Conservation (phyloP, 2,888 invertebrate genomes). For the Tortricodes alternella region DNA sequence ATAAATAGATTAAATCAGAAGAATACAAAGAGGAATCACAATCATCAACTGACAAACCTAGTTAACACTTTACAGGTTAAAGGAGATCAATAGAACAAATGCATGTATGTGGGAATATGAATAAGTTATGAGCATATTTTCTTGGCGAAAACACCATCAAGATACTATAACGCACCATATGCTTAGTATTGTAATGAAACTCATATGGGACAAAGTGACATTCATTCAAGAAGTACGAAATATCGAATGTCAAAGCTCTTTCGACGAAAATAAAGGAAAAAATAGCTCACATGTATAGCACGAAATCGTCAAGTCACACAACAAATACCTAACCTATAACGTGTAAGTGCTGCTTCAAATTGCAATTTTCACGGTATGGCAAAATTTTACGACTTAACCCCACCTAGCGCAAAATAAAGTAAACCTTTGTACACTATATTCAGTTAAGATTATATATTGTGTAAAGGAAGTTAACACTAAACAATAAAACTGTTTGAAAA, state of each 20-base stretch:
- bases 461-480: conserved; percentile 22
- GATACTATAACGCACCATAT: conserved; percentile 26
- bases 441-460: conserved; percentile 7
- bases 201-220: conserved; percentile 3
- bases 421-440: conserved; percentile 40
- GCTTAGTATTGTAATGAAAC: conserved; percentile 9
- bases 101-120: not conserved
- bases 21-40: not conserved
- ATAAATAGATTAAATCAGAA: not conserved
- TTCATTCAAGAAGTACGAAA: not conserved
- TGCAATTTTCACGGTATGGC: conserved; percentile 25
- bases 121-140: conserved; percentile 20
- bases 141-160: conserved; percentile 7
- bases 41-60: not conserved
- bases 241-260: not conserved
- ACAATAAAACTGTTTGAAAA: conserved; percentile 32
- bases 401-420: conserved; percentile 57
- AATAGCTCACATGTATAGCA: not conserved
- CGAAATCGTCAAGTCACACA: conserved; percentile 37
- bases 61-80: not conserved
- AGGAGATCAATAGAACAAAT: conserved; percentile 24
- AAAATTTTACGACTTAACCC: conserved; percentile 64
- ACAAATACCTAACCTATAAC: conserved; percentile 32
- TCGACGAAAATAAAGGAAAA: not conserved
- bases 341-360: conserved; percentile 27